Evolutionary conservation across 2,888 invertebrate species (phyloP), one percentile per base, ranked within the genome.

Genomic region (Papilio gigon): DNA sequence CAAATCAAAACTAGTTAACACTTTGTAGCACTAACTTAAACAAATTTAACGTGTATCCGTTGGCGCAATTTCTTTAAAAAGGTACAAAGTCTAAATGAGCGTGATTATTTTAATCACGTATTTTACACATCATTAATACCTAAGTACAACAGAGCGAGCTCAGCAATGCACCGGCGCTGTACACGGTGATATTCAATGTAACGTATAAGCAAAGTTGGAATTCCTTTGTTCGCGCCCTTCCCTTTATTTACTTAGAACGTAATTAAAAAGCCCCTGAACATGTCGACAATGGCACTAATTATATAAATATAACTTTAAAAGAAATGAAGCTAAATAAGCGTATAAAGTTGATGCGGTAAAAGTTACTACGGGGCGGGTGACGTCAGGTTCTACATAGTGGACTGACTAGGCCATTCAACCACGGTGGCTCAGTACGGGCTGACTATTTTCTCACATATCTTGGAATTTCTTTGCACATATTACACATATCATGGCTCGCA

Each of bases 141-240:
- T n/a, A 50, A 17, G 25, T 6, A 30, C 30, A 56, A 27, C 30
- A 60, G 35, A 25, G 17, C 8, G 47, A 40, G 40, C 50, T 40
- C 53, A 53, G 53, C 42, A 17, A 47, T 60, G 60, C 66, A 47
- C 33, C 25, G 22, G 27, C n/a, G 40, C 27, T 56, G 50, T 66
- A 47, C 30, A 35, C 27, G 40, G 22, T 12, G 47, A 44, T 33
- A 8, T 59, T 58, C 47, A 17, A 60, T 63, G 60, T 37, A 47
- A 22, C 22, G 47, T 47, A 22, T 22, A n/a, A 37, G 40, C 61
- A 37, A 60, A 35, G 66, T 60, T 61, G 53, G 67, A 67, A 61
- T 61, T 50, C 67, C 67, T 67, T 67, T 67, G 67, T 67, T 67
- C 47, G 40, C 60, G 53, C 67, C 67, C 61, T 61, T 53, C 61